These are phyloP conservation scores for Drosophila teissieri DNA, from an alignment of 1,140 invertebrate species.

Conservation along the genomic window DNA sequence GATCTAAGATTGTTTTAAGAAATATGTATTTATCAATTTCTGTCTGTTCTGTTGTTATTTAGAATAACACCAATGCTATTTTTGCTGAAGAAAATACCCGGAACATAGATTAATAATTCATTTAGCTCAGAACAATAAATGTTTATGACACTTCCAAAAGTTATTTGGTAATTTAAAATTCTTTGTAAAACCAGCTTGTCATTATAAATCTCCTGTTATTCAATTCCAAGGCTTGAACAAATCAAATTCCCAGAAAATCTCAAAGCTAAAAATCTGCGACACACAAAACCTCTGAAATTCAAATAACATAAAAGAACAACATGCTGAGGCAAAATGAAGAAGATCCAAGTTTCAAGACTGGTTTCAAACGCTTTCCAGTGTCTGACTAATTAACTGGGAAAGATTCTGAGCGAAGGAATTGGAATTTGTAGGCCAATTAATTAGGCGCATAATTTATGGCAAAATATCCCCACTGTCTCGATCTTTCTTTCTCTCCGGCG, in stretches of 20 bases:
- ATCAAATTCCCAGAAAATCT: constrained; percentile 58
- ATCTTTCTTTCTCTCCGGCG: constrained; percentile 7
- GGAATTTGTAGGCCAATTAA: constrained; percentile 76
- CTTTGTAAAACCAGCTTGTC: constrained; percentile 1
- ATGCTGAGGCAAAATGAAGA: constrained; percentile 44
- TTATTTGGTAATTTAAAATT: constrained; percentile 3
- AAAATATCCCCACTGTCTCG: constrained; percentile 38
- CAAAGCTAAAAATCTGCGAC: constrained; percentile 34
- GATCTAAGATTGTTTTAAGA: neutral
- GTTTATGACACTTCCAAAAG: constrained; percentile 1
- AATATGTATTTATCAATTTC: neutral
- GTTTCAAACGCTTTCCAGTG: constrained; percentile 21
- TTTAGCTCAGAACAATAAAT: neutral
- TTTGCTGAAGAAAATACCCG: neutral
- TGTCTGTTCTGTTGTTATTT: no score
- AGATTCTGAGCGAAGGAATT: constrained; percentile 35
- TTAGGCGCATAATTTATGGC: constrained; percentile 80
- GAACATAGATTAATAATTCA: neutral
- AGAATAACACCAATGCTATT: neutral
- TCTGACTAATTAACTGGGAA: constrained; percentile 67
- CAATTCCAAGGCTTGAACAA: constrained; percentile 30
- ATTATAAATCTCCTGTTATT: constrained; percentile 23
- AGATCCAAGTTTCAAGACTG: constrained; percentile 16
- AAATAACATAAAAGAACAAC: constrained; percentile 32
- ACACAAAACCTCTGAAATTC: constrained; percentile 46